Conservation (phyloP, 35 echinoderm and acorn worm species). For the Anneissia japonica region DNA sequence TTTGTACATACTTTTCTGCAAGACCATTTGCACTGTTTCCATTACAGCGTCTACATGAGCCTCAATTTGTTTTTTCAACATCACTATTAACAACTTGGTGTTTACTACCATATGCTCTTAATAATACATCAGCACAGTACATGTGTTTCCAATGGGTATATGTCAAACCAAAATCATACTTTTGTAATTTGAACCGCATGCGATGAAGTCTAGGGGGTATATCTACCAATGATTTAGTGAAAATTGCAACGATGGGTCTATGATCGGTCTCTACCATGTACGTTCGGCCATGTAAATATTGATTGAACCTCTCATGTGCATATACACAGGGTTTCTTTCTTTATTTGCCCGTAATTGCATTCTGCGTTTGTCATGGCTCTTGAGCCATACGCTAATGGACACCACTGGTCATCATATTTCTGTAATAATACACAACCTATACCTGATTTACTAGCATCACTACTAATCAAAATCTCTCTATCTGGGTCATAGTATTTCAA, state of each 20-base stretch:
- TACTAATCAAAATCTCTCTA: neutral
- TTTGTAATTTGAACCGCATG: neutral
- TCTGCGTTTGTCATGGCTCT: slow-evolving; percentile 36
- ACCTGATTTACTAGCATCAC: neutral
- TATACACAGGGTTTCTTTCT: slow-evolving; percentile 23
- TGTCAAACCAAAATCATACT: neutral
- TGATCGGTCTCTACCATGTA: slow-evolving; percentile 20
- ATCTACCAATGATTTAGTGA: neutral
- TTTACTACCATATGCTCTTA: neutral
- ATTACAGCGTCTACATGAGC: neutral
- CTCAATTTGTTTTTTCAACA: neutral
- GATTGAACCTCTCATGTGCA: slow-evolving; percentile 32
- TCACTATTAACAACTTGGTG: neutral
- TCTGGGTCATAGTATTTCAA: slow-evolving; percentile 32
- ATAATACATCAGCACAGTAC: neutral
- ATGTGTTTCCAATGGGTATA: neutral
- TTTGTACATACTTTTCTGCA: neutral
- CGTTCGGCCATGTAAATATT: slow-evolving; percentile 29
- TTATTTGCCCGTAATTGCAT: slow-evolving; percentile 16
- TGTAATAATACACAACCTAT: neutral
- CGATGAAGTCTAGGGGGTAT: neutral
- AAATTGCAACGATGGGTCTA: neutral
- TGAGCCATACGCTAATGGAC: slow-evolving; percentile 5
- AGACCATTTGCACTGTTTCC: neutral
- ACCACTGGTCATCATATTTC: neutral